These are phyloP conservation scores for Schmidtea mediterranea DNA, from an alignment of 1,140 invertebrate species.

Conservation along the genomic window DNA sequence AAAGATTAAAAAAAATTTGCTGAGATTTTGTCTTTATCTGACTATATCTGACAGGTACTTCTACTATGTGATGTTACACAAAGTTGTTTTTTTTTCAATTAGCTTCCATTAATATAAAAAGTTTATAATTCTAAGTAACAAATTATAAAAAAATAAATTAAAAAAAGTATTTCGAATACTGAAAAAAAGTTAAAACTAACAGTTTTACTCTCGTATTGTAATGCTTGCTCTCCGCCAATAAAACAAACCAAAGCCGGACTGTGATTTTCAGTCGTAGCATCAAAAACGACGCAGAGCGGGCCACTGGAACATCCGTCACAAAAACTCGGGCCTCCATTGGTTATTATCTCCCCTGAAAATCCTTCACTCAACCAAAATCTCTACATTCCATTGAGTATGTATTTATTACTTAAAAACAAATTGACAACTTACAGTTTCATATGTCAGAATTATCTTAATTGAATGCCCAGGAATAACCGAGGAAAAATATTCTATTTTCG, in stretches of 20 bases:
- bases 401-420: not conserved
- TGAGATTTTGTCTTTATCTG: too few relatives aligned
- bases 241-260: constrained; percentile 26
- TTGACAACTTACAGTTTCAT: constrained; percentile 3
- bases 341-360: constrained; percentile 25
- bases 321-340: constrained; percentile 17
- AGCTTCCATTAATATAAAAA: too few relatives aligned
- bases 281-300: constrained; percentile 25
- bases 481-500: constrained; percentile 9
- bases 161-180: too few relatives aligned
- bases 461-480: constrained; percentile 5
- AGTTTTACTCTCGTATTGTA: constrained; percentile 13
- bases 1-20: too few relatives aligned
- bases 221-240: constrained; percentile 19
- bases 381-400: constrained; percentile 13
- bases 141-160: too few relatives aligned
- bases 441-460: too few relatives aligned
- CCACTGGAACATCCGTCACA: constrained; percentile 13
- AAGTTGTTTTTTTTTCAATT: too few relatives aligned
- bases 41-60: too few relatives aligned
- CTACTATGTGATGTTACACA: too few relatives aligned
- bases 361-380: constrained; percentile 25
- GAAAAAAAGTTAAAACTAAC: too few relatives aligned
- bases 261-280: constrained; percentile 19
- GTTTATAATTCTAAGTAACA: too few relatives aligned